phyloP scores from a whole-genome alignment of 2,113 vertebrate genomes.

The Ceuthmochares aereus region DNA sequence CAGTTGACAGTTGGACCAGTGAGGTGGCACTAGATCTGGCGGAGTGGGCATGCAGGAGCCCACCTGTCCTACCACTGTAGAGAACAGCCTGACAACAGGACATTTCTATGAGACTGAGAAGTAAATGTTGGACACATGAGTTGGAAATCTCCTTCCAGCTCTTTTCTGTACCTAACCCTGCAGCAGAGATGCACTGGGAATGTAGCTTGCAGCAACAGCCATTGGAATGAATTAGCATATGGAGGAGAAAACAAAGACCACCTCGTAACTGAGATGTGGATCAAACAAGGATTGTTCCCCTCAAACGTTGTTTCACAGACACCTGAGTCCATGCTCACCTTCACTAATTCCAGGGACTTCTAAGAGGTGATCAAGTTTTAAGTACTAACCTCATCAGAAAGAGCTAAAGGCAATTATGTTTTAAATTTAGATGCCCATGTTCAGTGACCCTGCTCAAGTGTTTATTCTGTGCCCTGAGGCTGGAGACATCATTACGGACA shows the following conservation, averaged over 20 bases:
- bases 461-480: not conserved
- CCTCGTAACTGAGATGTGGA: not conserved
- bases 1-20: not conserved
- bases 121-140: not conserved
- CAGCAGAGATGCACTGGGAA: not conserved
- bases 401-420: not conserved
- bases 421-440: not conserved
- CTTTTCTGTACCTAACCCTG: not conserved
- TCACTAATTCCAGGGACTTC: not conserved
- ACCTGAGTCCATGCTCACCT: not conserved
- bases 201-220: not conserved
- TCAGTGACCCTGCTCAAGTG: not conserved
- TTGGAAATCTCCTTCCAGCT: not conserved
- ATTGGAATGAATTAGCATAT: not conserved
- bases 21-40: no score
- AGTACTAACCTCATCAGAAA: not conserved
- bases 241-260: fast-evolving
- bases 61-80: fast-evolving
- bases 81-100: not conserved
- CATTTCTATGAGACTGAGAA: not conserved
- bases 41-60: not conserved
- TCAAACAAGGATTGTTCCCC: not conserved
- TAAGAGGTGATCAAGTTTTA: not conserved
- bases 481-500: not conserved
- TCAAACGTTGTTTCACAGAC: not conserved